Evolutionary conservation across 2,888 invertebrate genomes (phyloP).

Genomic region (Allolobophora icterica): DNA sequence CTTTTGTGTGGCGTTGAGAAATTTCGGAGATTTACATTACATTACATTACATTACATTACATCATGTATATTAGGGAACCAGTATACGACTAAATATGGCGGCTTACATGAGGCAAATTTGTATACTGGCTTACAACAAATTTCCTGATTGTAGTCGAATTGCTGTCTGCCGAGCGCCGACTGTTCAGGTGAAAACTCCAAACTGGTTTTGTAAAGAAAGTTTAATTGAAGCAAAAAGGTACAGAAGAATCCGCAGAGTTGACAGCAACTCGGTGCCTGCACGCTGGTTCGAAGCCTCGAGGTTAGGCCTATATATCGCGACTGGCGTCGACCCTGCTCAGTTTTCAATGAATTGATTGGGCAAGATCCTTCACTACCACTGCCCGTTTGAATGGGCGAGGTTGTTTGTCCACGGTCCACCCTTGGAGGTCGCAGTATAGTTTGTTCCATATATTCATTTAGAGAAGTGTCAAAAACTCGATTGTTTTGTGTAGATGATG

Average conservation of each 20-base stretch:
- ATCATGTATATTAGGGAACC: not conserved
- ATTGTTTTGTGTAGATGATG: too few relatives aligned
- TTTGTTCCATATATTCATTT: not conserved
- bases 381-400: too few relatives aligned
- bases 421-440: not conserved
- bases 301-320: not conserved
- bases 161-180: not conserved
- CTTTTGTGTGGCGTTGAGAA: too few relatives aligned
- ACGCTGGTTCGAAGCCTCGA: not conserved
- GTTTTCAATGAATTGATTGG: too few relatives aligned
- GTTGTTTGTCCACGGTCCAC: too few relatives aligned
- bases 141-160: not conserved
- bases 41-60: too few relatives aligned
- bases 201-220: not conserved
- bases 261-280: not conserved
- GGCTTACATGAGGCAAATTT: not conserved
- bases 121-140: not conserved
- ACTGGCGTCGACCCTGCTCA: too few relatives aligned
- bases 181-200: not conserved
- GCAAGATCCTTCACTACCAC: too few relatives aligned
- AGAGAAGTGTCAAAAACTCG: too few relatives aligned
- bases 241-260: not conserved
- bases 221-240: not conserved
- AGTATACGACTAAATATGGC: constrained; percentile 1
- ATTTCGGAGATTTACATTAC: too few relatives aligned